Evolutionary conservation across 2,113 vertebrate genomes (phyloP), one percentile per base, ranked within the genome.

Genomic region (Saccopteryx leptura): DNA sequence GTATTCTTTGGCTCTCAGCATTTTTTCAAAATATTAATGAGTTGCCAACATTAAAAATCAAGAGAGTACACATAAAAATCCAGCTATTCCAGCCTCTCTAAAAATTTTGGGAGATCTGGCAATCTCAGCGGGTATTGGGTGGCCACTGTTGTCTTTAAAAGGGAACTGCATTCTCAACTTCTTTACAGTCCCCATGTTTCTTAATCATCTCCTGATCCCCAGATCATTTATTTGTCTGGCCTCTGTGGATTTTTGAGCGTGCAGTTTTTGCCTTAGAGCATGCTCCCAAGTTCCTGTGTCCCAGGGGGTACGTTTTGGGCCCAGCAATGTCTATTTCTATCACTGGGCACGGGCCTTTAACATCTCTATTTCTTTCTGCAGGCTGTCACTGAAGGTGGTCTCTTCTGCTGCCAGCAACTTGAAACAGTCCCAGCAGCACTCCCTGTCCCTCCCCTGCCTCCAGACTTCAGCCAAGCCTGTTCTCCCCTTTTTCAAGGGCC

Each of bases 371-470:
- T 97, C 52, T 97, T 48, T 97, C 88, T 68, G n/a, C 89, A 97
- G 97, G 94, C 93, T 93, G 50, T 84, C 91, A 60, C 60, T 80
- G 58, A 88, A 63, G 89, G 88, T 94, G 96, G 94, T 86, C 92
- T 96, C 93, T 95, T 96, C 89, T 93, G 95, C 88, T 93, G 88
- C 78, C 92, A 96, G 83, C 78, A 88, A 90, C 88, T 85, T 78
- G 68, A 92, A 78, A 78, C 61, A 90, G 66, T 76, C 61, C 81
- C 88, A 74, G 46, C 68, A 83, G 85, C 54, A 48, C 72, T 61
- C 60, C 65, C 63, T 46, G 5, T 58, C 68, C 78, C 11, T 46
- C 9, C 31, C 31, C 33, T 13, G 10, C 23, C 58, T 72, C 72
- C 65, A 50, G 65, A 87, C 81, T 58, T 84, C 90, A 88, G 66